A percentile compares a stretch with the other conserved stretches of the same genome.
Evolutionary conservation across 2,888 invertebrate genomes (phyloP).

Genomic region (Aphodius granarius): DNA sequence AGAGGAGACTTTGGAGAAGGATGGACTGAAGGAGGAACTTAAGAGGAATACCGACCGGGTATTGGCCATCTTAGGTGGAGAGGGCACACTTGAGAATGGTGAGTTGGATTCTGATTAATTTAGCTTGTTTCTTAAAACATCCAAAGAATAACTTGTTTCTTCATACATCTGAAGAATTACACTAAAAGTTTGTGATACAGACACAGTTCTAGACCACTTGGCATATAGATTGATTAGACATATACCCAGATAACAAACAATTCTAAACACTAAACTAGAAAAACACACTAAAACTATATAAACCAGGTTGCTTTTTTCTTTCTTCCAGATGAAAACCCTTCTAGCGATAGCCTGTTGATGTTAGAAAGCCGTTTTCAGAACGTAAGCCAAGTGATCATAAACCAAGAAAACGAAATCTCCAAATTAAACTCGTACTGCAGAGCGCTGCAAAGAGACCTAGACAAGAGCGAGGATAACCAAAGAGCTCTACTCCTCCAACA

Average conservation of each 20-base stretch:
- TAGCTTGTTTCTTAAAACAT: too few relatives aligned
- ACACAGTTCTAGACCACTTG: background rate
- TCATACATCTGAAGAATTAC: too few relatives aligned
- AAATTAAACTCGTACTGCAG: slow-evolving; percentile 70
- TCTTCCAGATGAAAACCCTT: slow-evolving; percentile 40
- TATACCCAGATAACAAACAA: background rate
- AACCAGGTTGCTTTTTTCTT: slow-evolving; percentile 13
- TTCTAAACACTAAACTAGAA: background rate
- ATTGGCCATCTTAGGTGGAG: slow-evolving; percentile 61
- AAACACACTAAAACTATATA: background rate
- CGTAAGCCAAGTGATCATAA: slow-evolving; percentile 72
- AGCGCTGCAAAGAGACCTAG: slow-evolving; percentile 70
- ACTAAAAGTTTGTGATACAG: too few relatives aligned
- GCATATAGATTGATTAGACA: background rate
- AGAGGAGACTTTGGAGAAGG: slow-evolving; percentile 71
- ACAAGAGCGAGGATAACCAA: slow-evolving; percentile 68
- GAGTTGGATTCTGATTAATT: slow-evolving; percentile 50
- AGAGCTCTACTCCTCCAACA: slow-evolving; percentile 72
- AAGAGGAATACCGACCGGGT: slow-evolving; percentile 74
- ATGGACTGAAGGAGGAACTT: slow-evolving; percentile 73
- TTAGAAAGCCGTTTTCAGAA: slow-evolving; percentile 75
- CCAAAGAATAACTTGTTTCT: too few relatives aligned
- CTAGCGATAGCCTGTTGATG: slow-evolving; percentile 70
- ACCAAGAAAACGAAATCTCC: slow-evolving; percentile 77
- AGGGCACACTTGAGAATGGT: slow-evolving; percentile 54